Conservation (phyloP, 1,140 invertebrate genomes). For the Galleria mellonella region DNA sequence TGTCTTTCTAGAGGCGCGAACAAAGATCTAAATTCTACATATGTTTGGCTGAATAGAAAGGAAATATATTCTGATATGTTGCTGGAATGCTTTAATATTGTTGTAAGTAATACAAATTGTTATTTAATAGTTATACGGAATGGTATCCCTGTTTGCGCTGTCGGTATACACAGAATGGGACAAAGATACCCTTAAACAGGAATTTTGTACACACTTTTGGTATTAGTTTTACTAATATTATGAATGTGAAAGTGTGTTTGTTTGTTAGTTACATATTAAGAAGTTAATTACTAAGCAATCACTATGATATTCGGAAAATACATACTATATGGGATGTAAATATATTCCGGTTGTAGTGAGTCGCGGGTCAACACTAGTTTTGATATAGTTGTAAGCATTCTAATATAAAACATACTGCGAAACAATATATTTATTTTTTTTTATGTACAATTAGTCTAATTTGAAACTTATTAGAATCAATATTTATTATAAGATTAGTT, state of each 20-base stretch:
- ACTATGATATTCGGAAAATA: too few species aligned
- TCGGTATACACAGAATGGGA: slow-evolving; percentile 1
- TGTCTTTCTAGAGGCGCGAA: slow-evolving; percentile 38
- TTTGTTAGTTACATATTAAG: neutral
- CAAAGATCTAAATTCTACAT: slow-evolving; percentile 32
- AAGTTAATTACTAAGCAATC: neutral
- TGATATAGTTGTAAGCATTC: too few species aligned
- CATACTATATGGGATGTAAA: too few species aligned
- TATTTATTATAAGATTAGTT: too few species aligned
- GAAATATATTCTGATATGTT: slow-evolving; percentile 57
- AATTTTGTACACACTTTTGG: neutral
- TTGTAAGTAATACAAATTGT: slow-evolving; percentile 33
- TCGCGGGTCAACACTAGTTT: too few species aligned
- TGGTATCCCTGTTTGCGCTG: too few species aligned
- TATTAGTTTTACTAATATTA: neutral
- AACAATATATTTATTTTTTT: too few species aligned
- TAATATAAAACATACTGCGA: too few species aligned
- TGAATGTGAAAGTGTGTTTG: neutral
- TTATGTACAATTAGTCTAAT: too few species aligned
- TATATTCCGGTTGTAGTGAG: too few species aligned
- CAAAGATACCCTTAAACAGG: neutral
- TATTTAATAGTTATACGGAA: neutral
- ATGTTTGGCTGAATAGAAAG: slow-evolving; percentile 28
- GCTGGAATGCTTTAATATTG: slow-evolving; percentile 52
- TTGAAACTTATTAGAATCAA: too few species aligned